These are phyloP conservation scores for Notothenia rossii DNA, from an alignment of 2,113 vertebrate species.

Conservation along the genomic window DNA sequence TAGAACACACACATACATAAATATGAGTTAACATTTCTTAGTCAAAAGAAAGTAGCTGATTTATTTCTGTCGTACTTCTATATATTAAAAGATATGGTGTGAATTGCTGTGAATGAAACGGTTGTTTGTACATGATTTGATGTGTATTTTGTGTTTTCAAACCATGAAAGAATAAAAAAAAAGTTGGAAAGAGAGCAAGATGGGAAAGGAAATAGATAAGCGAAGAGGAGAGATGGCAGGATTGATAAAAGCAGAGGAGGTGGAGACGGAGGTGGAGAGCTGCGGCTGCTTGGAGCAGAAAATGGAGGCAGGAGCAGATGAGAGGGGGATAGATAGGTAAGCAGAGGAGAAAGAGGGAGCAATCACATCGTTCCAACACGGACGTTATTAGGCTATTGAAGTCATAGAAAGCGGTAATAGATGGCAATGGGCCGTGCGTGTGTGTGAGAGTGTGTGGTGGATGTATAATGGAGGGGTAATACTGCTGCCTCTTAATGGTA, in stretches of 20 bases:
- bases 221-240: neutral
- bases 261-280: slow-evolving; percentile 26
- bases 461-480: slow-evolving; percentile 73
- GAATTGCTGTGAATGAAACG: neutral
- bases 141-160: neutral
- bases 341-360: slow-evolving; percentile 33
- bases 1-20: neutral
- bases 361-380: slow-evolving; percentile 56
- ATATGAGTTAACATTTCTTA: neutral
- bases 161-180: neutral
- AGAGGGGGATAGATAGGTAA: slow-evolving; percentile 61
- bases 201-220: neutral
- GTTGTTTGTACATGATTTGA: neutral
- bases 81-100: neutral
- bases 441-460: slow-evolving; percentile 31
- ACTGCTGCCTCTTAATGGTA: slow-evolving; percentile 68
- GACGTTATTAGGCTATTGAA: slow-evolving; percentile 65
- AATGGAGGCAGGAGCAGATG: slow-evolving; percentile 51
- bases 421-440: slow-evolving; percentile 40
- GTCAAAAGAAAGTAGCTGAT: neutral
- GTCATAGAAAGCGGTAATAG: slow-evolving; percentile 55
- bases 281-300: slow-evolving; percentile 23
- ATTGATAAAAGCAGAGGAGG: slow-evolving; percentile 33
- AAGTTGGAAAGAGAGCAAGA: neutral
- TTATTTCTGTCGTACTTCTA: neutral